These are phyloP conservation scores for Hyposoter didymator DNA, from an alignment of 2,888 invertebrate genomes.

Conservation along the genomic window DNA sequence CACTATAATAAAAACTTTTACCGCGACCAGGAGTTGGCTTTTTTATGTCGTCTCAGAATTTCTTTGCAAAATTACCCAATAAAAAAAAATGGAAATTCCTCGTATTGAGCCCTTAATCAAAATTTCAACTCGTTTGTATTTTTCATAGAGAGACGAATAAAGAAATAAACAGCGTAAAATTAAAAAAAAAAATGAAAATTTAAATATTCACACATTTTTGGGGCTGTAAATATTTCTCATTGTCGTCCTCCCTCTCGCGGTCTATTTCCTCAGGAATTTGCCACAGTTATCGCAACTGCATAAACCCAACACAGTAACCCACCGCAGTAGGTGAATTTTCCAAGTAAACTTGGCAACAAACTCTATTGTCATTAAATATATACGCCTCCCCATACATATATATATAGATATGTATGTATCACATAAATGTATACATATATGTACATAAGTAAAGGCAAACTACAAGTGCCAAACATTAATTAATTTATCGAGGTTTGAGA, in stretches of 20 bases:
- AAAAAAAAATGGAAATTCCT: no score
- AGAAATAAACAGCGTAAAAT: neutral
- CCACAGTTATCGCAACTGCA: conserved; percentile 51
- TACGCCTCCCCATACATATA: neutral
- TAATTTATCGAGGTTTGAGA: conserved; percentile 63
- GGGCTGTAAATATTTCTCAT: neutral
- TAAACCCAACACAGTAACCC: conserved; percentile 33
- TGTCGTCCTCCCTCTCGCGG: neutral
- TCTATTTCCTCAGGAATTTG: conserved; percentile 41
- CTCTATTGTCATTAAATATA: conserved; percentile 36
- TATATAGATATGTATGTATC: neutral
- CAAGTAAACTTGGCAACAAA: conserved; percentile 48
- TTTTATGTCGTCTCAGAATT: no score
- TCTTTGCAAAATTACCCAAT: no score
- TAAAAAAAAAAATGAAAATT: neutral
- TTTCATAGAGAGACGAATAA: no score
- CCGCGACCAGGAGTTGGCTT: no score
- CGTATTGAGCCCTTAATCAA: no score
- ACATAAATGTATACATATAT: neutral
- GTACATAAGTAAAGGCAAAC: neutral
- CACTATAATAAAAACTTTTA: no score
- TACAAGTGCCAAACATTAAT: conserved; percentile 63
- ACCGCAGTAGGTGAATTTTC: conserved; percentile 52
- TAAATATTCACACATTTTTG: neutral
- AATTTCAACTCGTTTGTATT: no score